A percentile compares a stretch with the other conserved stretches of the same genome.
Conservation (phyloP, 2,888 invertebrate species). For the Alloplasta piceator region DNA sequence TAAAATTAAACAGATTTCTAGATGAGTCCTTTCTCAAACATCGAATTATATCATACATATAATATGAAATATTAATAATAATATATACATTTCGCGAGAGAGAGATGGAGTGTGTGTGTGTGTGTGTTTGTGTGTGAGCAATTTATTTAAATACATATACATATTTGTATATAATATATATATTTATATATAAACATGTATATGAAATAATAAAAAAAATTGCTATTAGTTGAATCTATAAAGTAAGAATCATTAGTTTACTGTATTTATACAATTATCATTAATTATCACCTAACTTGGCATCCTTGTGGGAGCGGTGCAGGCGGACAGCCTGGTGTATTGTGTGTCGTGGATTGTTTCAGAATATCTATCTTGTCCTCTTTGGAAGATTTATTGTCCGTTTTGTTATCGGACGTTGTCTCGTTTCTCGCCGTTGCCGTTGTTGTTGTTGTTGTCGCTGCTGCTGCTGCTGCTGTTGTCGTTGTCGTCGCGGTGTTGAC, state of each 20-base stretch:
- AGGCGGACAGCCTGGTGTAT: constrained; percentile 83
- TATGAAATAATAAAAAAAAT: constrained; percentile 31
- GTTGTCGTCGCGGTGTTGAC: constrained; percentile 24
- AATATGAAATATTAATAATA: constrained; percentile 69
- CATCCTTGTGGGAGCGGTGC: constrained; percentile 91
- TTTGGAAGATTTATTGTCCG: constrained; percentile 73
- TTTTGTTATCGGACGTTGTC: constrained; percentile 68
- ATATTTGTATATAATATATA: constrained; percentile 60
- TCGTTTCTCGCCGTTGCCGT: constrained; percentile 65
- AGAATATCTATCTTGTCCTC: constrained; percentile 67
- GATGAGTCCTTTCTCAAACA: constrained; percentile 74
- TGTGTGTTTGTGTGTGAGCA: too few species aligned
- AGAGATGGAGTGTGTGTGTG: constrained; percentile 57
- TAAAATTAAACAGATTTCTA: constrained; percentile 60
- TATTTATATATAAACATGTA: constrained; percentile 58
- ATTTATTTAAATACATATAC: constrained; percentile 66
- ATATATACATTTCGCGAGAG: constrained; percentile 68
- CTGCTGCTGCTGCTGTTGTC: constrained; percentile 49
- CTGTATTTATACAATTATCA: constrained; percentile 84
- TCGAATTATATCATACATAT: constrained; percentile 72
- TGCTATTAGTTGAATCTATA: constrained; percentile 67
- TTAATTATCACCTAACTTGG: constrained; percentile 94
- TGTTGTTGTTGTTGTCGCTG: constrained; percentile 61
- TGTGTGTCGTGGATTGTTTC: constrained; percentile 68
- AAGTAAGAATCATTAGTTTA: constrained; percentile 75